Evolutionary conservation across 2,797 vertebrate species (phyloP).

Genomic region (Linurgus olivaceus): DNA sequence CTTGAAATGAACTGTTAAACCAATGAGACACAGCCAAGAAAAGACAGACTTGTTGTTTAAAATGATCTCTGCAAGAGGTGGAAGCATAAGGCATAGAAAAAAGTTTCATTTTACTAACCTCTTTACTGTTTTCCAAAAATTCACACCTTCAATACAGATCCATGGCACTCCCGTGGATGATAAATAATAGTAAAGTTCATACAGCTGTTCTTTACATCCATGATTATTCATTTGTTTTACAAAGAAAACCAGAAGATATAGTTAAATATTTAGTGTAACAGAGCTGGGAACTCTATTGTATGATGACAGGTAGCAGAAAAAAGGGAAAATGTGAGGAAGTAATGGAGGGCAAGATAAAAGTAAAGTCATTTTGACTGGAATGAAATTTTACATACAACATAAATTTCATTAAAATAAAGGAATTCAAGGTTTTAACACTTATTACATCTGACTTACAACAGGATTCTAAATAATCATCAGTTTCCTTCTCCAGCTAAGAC

Average conservation of each 20-base stretch:
- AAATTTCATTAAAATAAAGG: not conserved
- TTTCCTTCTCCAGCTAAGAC: not conserved
- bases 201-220: not conserved
- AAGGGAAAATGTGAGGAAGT: not conserved
- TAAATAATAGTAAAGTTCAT: not conserved
- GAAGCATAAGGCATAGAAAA: not conserved
- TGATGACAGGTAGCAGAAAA: not conserved
- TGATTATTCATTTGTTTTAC: not conserved
- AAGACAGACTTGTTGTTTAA: not conserved
- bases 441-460: not conserved
- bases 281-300: not conserved
- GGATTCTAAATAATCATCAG: not conserved
- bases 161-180: not conserved
- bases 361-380: not conserved
- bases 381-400: not conserved
- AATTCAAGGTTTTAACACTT: not conserved
- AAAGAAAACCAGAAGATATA: not conserved
- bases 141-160: not conserved
- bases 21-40: not conserved
- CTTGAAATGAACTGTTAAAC: slow-evolving; percentile 12
- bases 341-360: not conserved
- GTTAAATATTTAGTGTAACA: not conserved
- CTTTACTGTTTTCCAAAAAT: not conserved
- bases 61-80: not conserved
- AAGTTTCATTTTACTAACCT: not conserved